These are phyloP conservation scores for Carcina quercana DNA, from an alignment of 2,888 invertebrate genomes.

Conservation along the genomic window DNA sequence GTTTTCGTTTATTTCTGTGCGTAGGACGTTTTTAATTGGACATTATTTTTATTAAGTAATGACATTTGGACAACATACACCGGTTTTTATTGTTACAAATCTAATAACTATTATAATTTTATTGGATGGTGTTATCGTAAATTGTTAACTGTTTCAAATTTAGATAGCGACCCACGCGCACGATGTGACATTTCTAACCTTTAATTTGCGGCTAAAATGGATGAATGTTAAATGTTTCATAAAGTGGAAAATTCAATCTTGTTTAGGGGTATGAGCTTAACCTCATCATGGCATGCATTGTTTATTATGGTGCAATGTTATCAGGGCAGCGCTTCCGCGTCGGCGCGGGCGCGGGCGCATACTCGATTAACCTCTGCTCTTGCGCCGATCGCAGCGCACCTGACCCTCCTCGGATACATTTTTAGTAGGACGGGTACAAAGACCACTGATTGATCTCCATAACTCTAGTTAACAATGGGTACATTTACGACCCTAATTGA, in stretches of 20 bases:
- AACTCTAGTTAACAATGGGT: too few species aligned
- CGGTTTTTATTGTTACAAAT: constrained; percentile 36
- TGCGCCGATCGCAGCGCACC: constrained; percentile 30
- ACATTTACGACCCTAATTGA: too few species aligned
- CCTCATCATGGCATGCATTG: constrained; percentile 29
- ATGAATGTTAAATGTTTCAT: too few species aligned
- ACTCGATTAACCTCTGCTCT: constrained; percentile 61
- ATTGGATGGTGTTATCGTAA: too few species aligned
- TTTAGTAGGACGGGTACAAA: constrained; percentile 39
- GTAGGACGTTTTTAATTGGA: constrained; percentile 57
- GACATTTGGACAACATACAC: constrained; percentile 27
- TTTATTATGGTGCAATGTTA: constrained; percentile 38
- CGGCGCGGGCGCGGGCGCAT: constrained; percentile 28
- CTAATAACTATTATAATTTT: constrained; percentile 26
- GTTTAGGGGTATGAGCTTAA: constrained; percentile 4
- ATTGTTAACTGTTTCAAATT: too few species aligned
- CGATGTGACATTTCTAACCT: too few species aligned
- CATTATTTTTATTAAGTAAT: constrained; percentile 41
- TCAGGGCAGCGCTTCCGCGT: constrained; percentile 37
- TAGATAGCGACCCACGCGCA: too few species aligned
- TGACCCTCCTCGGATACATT: constrained; percentile 35
- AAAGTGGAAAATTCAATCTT: too few species aligned
- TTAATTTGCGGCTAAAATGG: too few species aligned
- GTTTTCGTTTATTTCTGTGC: constrained; percentile 30
- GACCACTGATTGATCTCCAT: constrained; percentile 41